Evolutionary conservation across 1,140 invertebrate species (phyloP), one percentile per base, ranked within the genome.

Genomic region (Apocrypta bakeri): DNA sequence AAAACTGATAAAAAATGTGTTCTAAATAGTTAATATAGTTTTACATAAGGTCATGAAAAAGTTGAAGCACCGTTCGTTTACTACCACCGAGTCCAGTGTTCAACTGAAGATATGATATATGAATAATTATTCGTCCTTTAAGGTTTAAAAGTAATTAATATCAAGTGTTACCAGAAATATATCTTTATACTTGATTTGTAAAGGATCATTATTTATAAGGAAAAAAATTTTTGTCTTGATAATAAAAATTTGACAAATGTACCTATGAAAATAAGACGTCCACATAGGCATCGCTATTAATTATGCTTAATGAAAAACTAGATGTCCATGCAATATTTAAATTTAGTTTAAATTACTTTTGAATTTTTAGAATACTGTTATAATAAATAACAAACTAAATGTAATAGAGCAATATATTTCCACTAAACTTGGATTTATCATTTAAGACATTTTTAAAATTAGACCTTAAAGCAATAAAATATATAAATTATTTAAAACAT

Each of bases 401-500:
- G 17, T 72, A 61, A 61, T 56, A 79, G 40, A 31, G 21, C 40
- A 69, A 79, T 56, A 72, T 72, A 79, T 72, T 71, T 79, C 12
- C 40, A 63, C 1, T 25, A 14, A 27, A 68, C 25, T 31, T 12
- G 14, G 9, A 63, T 29, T 21, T 71, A 37, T 37, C 29, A 21
- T 61, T 79, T 25, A 1, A 21, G 56, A 61, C 1, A 79, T 33
- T 79, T 79, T 72, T 79, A 14, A 72, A 79, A 72, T 61, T 56
- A 79, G 25, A 71, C 6, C 2, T n/a, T 31, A 24, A 61, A 72
- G 78, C 29, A 79, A 79, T 79, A 37, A 61, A 79, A 79, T 12
- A 37, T 37, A 79, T 79, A 64, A 64, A 64, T 79, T 79, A 61
- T 72, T 79, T 79, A 37, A 72, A 56, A n/a, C n/a, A n/a, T n/a